A percentile compares a stretch with the other conserved stretches of the same genome.
Conservation (phyloP, 2,888 invertebrate genomes). For the Protophormia terraenovae region DNA sequence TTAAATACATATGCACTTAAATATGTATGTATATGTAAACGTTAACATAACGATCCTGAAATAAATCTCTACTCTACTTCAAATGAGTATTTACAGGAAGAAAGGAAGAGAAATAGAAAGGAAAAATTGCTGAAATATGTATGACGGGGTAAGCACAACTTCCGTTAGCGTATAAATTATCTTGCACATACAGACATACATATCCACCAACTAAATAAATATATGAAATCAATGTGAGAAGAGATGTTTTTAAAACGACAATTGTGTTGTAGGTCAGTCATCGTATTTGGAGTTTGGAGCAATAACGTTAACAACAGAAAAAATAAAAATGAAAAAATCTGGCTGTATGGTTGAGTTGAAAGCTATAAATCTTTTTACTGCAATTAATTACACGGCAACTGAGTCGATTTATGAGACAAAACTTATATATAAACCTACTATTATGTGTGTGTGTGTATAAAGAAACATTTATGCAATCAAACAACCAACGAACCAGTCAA, state of each 20-base stretch:
- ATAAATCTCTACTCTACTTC: not conserved
- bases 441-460: not conserved
- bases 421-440: not conserved
- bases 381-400: constrained; percentile 65
- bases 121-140: constrained; percentile 1
- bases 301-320: constrained; percentile 8
- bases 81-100: not conserved
- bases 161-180: constrained; percentile 54
- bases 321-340: not conserved
- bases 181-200: not conserved
- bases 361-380: constrained; percentile 60
- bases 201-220: too few relatives aligned
- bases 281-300: constrained; percentile 8
- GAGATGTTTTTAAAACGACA: constrained; percentile 13
- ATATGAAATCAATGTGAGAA: constrained; percentile 17
- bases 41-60: not conserved
- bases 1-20: not conserved
- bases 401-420: constrained; percentile 59
- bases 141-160: constrained; percentile 20
- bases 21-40: not conserved
- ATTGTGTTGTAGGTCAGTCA: constrained; percentile 57
- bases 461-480: not conserved
- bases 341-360: constrained; percentile 32
- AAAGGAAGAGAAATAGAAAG: not conserved
- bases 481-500: not conserved